Percentiles rank a stretch among this genome's conserved stretches.
Evolutionary conservation across 2,797 vertebrate species (phyloP).

Genomic region (Cossypha heuglini): DNA sequence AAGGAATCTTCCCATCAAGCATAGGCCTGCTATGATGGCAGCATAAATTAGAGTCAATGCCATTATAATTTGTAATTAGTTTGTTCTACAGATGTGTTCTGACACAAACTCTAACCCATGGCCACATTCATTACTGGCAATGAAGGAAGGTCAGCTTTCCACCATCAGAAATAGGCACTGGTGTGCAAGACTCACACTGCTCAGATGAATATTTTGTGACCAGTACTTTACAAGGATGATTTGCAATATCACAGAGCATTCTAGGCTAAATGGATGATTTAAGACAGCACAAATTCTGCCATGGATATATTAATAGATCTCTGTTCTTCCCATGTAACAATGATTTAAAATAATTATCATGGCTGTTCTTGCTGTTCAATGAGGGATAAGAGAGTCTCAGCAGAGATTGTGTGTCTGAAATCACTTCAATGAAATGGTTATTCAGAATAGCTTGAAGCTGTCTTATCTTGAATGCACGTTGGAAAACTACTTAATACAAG

Average conservation of each 20-base stretch:
- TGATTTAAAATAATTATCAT: neutral
- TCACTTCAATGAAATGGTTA: neutral
- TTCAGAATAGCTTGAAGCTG: neutral
- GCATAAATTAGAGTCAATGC: neutral
- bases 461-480: neutral
- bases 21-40: rapidly evolving
- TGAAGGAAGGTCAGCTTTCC: neutral
- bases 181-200: neutral
- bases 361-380: neutral
- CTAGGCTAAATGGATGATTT: neutral
- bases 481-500: neutral
- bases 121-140: neutral
- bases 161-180: neutral
- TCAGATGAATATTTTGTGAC: neutral
- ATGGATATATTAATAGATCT: neutral
- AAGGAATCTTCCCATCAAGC: neutral
- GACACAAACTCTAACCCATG: neutral
- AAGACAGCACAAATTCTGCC: neutral
- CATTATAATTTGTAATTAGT: neutral
- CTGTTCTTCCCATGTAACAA: neutral
- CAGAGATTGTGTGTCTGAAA: neutral
- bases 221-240: neutral
- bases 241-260: neutral
- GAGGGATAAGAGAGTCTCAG: neutral
- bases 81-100: neutral